phyloP scores from a whole-genome alignment of 2,113 vertebrate genomes.

The Microtus montanus region DNA sequence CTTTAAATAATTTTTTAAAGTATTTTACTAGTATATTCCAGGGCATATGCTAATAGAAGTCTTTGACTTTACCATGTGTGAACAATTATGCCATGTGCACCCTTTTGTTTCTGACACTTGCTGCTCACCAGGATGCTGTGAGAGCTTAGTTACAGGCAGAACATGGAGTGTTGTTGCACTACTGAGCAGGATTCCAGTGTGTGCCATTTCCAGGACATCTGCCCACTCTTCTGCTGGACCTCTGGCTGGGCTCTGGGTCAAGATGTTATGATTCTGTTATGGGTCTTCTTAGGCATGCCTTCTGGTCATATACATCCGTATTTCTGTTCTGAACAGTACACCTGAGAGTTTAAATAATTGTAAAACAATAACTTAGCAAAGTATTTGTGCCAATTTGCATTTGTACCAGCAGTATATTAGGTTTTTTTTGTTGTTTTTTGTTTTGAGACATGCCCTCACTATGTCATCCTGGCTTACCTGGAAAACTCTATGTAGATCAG shows the following conservation, averaged over 20 bases:
- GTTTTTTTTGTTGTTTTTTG: background rate
- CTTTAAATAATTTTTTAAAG: background rate
- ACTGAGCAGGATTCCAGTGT: too few species aligned
- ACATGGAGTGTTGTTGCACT: background rate
- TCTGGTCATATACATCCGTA: background rate
- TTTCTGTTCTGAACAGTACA: background rate
- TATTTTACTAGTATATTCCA: background rate
- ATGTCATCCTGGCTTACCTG: background rate
- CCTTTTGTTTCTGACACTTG: background rate
- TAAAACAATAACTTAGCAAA: background rate
- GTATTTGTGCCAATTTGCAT: background rate
- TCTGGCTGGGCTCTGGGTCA: background rate
- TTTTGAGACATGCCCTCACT: background rate
- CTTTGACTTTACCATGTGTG: background rate
- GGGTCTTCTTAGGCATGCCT: background rate
- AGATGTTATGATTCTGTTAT: background rate
- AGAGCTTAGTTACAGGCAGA: background rate
- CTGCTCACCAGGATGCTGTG: background rate
- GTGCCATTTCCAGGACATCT: too few species aligned
- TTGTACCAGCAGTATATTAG: background rate
- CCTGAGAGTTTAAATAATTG: background rate
- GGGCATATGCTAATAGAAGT: background rate
- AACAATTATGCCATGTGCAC: background rate
- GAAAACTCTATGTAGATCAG: background rate
- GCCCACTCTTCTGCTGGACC: background rate